These are phyloP conservation scores for Rhogogaster chlorosoma DNA, from an alignment of 2,888 invertebrate genomes.

Conservation along the genomic window DNA sequence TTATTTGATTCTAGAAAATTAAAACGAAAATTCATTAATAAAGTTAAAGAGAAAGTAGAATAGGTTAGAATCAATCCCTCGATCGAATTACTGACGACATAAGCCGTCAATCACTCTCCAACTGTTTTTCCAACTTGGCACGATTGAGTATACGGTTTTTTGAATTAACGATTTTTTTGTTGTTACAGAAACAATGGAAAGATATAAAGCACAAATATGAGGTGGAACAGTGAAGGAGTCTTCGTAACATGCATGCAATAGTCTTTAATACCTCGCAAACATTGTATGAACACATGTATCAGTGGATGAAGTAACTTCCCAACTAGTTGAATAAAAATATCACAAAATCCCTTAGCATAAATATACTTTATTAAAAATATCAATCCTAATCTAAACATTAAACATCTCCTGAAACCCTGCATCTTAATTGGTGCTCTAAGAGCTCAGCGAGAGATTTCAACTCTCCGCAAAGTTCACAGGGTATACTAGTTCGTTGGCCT, in stretches of 20 bases:
- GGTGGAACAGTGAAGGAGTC: slow-evolving; percentile 39
- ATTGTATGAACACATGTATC: slow-evolving; percentile 24
- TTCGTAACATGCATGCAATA: slow-evolving; percentile 2
- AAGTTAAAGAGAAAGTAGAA: not conserved
- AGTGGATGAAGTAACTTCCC: not conserved
- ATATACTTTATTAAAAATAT: not conserved
- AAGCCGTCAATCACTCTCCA: not conserved
- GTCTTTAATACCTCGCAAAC: slow-evolving; percentile 25
- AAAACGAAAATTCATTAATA: not conserved
- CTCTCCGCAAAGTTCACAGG: slow-evolving; percentile 29
- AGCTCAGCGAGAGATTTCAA: not conserved
- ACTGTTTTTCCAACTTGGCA: not conserved
- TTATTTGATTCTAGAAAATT: not conserved
- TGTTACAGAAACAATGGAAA: slow-evolving; percentile 71
- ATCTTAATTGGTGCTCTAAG: slow-evolving; percentile 19
- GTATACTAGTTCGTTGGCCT: not conserved
- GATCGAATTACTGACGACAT: not conserved
- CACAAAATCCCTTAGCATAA: not conserved
- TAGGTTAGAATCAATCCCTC: not conserved
- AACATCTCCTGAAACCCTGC: not conserved
- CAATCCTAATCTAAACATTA: not conserved
- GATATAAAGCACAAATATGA: slow-evolving; percentile 70
- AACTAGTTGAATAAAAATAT: slow-evolving; percentile 39
- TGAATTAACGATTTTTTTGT: slow-evolving; percentile 39
- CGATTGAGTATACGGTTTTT: not conserved